Percentiles rank a stretch among this genome's conserved stretches.
These are phyloP conservation scores for Hepsetus odoe DNA, from an alignment of 2,113 vertebrate species.

Conservation along the genomic window DNA sequence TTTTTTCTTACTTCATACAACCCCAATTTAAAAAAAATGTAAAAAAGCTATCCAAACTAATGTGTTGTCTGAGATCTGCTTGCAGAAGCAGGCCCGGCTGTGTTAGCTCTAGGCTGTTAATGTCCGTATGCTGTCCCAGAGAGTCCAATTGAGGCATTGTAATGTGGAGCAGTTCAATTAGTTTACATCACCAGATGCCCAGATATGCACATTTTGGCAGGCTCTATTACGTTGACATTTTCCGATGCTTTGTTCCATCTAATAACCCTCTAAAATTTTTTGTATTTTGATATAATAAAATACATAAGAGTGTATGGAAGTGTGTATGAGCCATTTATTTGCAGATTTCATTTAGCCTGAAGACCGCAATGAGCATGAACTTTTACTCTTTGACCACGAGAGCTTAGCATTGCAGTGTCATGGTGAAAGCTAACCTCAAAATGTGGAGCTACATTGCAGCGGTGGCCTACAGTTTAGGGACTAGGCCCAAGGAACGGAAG, in stretches of 20 bases:
- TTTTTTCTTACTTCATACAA: not conserved
- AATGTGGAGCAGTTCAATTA: constrained; percentile 42
- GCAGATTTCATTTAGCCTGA: not conserved
- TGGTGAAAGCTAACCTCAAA: too few relatives aligned
- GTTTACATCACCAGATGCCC: constrained; percentile 58
- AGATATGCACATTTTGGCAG: constrained; percentile 64
- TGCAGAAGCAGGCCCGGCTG: not conserved
- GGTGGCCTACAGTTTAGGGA: too few relatives aligned
- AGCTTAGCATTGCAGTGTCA: not conserved
- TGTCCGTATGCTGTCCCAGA: constrained; percentile 29
- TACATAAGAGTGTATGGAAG: constrained; percentile 62
- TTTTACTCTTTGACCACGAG: not conserved
- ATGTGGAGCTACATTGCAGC: too few relatives aligned
- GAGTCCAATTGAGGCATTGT: constrained; percentile 43
- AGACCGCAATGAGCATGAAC: not conserved
- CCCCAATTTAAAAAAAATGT: not conserved
- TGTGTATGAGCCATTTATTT: constrained; percentile 24
- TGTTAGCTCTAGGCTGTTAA: constrained; percentile 5
- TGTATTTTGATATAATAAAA: constrained; percentile 87
- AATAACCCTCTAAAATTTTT: constrained; percentile 81
- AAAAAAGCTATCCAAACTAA: constrained; percentile 28
- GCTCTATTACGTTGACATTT: constrained; percentile 77
- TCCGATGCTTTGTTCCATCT: constrained; percentile 79
- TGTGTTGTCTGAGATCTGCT: constrained; percentile 17
- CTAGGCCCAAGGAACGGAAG: too few relatives aligned